Evolutionary conservation across 1,140 invertebrate species (phyloP), one percentile per base, ranked within the genome.

Genomic region (Popillia japonica): DNA sequence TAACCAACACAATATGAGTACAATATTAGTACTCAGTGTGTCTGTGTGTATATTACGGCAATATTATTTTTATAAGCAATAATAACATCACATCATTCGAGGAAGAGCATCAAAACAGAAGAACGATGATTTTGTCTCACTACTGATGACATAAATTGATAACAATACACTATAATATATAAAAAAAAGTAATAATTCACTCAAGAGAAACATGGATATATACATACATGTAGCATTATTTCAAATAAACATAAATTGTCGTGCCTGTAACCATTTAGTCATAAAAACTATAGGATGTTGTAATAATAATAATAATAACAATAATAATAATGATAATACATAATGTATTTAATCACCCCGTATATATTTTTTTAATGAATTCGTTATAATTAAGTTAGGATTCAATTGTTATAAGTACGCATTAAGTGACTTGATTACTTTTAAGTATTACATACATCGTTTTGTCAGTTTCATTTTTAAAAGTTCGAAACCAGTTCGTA

Each of bases 391-490:
- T 55, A 55, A 55, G 48, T 55, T 6, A 55, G 14, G n/a, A n/a
- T 55, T 55, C 48, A 68, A 79, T 72, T 34, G 27, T 77, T 73
- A 40, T 17, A 55, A 48, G 7, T 78, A 41, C 11, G 27, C 41
- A 68, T 27, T 27, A 61, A 20, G 34, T 14, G 23, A 34, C n/a
- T 61, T 22, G 27, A 55, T 17, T 77, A 68, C 42, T 23, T 77
- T 48, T 41, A 40, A 4, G 27, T 77, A 77, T 34, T 20, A 72
- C 42, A 59, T 8, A 11, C 22, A 17, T 40, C 22, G 7, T 79
- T 72, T 10, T 27, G 48, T 76, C 72, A 40, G n/a, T 27, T 34
- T 72, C 68, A 6, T 74, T 77, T 79, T 41, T 22, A n/a, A 74
- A 41, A 40, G 8, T 48, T 40, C 27, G 20, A 73, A 22, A 40